These are phyloP conservation scores for Orthonevra nobilis DNA, from an alignment of 2,888 invertebrate genomes.

Conservation along the genomic window DNA sequence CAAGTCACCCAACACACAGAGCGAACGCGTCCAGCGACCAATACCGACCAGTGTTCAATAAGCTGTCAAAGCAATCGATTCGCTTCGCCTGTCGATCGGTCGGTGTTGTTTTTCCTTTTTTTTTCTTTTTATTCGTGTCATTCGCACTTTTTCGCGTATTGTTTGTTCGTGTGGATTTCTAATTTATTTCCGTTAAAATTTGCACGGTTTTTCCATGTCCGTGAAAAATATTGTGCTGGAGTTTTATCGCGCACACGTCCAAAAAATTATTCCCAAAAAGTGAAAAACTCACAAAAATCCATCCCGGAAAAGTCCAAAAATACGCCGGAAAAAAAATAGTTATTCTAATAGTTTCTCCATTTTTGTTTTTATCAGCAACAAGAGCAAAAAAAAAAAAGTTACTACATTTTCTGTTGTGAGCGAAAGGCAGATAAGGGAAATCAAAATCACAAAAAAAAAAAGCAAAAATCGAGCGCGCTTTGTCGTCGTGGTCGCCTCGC, in stretches of 20 bases:
- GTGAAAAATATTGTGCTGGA: constrained; percentile 3
- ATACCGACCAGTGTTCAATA: constrained; percentile 38
- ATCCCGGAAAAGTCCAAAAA: neutral
- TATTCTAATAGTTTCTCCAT: constrained; percentile 15
- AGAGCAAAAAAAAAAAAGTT: too few species aligned
- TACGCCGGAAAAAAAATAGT: neutral
- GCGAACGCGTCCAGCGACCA: constrained; percentile 52
- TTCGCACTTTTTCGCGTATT: constrained; percentile 59
- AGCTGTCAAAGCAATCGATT: constrained; percentile 52
- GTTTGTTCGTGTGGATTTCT: constrained; percentile 62
- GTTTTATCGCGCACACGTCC: constrained; percentile 12
- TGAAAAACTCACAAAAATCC: neutral
- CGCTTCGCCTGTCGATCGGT: constrained; percentile 6
- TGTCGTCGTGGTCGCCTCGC: constrained; percentile 25
- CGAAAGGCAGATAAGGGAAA: constrained; percentile 27
- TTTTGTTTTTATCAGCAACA: constrained; percentile 49
- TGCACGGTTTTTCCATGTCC: constrained; percentile 1
- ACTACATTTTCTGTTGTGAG: constrained; percentile 3
- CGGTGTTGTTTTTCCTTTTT: constrained; percentile 33
- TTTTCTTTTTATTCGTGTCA: too few species aligned
- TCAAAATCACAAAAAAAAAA: constrained; percentile 12
- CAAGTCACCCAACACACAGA: constrained; percentile 5
- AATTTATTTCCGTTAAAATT: constrained; percentile 19
- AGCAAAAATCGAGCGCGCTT: constrained; percentile 29
- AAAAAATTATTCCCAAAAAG: constrained; percentile 38